These are phyloP conservation scores for Perca flavescens DNA, from an alignment of 2,113 vertebrate species.

Conservation along the genomic window DNA sequence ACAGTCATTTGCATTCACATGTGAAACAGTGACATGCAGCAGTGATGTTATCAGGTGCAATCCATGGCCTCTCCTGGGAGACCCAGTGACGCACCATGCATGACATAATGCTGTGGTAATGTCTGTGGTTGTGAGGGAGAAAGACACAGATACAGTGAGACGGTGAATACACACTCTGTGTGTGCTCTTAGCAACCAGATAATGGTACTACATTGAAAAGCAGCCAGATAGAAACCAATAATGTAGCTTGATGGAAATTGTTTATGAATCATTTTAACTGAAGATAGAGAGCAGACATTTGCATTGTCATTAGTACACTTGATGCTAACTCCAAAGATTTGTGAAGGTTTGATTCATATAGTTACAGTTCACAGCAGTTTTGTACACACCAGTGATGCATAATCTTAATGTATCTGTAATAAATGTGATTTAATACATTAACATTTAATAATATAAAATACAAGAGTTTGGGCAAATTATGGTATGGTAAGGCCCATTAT, in stretches of 20 bases:
- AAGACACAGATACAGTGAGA: constrained; percentile 25
- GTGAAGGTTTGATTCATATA: not conserved
- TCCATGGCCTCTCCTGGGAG: constrained; percentile 74
- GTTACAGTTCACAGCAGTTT: not conserved
- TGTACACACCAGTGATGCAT: not conserved
- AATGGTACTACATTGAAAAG: constrained; percentile 18
- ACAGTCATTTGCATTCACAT: not conserved
- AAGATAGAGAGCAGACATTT: constrained; percentile 2
- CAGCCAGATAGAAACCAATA: constrained; percentile 20
- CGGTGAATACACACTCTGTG: constrained; percentile 27
- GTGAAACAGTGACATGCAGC: constrained; percentile 55
- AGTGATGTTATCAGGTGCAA: constrained; percentile 68
- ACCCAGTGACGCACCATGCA: constrained; percentile 74
- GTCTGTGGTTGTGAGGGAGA: constrained; percentile 59
- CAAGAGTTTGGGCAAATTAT: too few species aligned
- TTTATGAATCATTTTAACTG: not conserved
- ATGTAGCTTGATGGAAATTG: constrained; percentile 18
- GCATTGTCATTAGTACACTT: not conserved
- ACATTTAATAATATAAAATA: not conserved
- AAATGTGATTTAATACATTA: not conserved
- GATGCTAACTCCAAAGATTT: not conserved
- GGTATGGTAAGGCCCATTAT: too few species aligned
- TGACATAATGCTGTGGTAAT: constrained; percentile 75
- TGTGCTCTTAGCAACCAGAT: constrained; percentile 30
- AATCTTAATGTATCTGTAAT: not conserved